These are phyloP conservation scores for Carcina quercana DNA, from an alignment of 2,888 invertebrate species.

Conservation along the genomic window DNA sequence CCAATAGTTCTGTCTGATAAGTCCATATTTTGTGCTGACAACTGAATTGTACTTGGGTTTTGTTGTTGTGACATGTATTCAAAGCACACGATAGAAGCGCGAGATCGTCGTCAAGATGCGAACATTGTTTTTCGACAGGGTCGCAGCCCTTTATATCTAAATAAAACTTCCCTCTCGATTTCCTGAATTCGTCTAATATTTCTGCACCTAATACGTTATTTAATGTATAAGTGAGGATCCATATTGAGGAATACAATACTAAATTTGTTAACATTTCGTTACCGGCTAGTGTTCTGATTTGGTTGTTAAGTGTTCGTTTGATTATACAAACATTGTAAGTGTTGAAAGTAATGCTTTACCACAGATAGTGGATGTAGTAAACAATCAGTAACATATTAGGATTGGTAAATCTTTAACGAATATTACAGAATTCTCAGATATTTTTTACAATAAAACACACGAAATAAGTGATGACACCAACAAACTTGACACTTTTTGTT, in stretches of 20 bases:
- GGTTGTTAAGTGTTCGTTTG: too few relatives aligned
- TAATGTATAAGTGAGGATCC: slow-evolving; percentile 27
- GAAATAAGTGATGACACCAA: too few relatives aligned
- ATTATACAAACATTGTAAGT: too few relatives aligned
- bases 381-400: too few relatives aligned
- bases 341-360: too few relatives aligned
- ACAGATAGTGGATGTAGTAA: too few relatives aligned
- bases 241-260: slow-evolving; percentile 27
- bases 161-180: slow-evolving; percentile 38
- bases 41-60: slow-evolving; percentile 41
- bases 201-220: slow-evolving; percentile 31
- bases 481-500: too few relatives aligned
- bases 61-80: slow-evolving; percentile 48
- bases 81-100: slow-evolving; percentile 53
- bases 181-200: slow-evolving; percentile 31
- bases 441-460: too few relatives aligned
- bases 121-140: slow-evolving; percentile 55
- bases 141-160: slow-evolving; percentile 51
- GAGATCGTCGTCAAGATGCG: slow-evolving; percentile 53
- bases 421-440: too few relatives aligned
- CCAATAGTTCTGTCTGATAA: slow-evolving; percentile 48
- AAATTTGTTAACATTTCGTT: slow-evolving; percentile 42
- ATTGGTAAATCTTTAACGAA: too few relatives aligned
- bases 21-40: slow-evolving; percentile 65
- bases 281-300: slow-evolving; percentile 31